Evolutionary conservation across 2,113 vertebrate species (phyloP).

Genomic region (Perca schrenkii): DNA sequence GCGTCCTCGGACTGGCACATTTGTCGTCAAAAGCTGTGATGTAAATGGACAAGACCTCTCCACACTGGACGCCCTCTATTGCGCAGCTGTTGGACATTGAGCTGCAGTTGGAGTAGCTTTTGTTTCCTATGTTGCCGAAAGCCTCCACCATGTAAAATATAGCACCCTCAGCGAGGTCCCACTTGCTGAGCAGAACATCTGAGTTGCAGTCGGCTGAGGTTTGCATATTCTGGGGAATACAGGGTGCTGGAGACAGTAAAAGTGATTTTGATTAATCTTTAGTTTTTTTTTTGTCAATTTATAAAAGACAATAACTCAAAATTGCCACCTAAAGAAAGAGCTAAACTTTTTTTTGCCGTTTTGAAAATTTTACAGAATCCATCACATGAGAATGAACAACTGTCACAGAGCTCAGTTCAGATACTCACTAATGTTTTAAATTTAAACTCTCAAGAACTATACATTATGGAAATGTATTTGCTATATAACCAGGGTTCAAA

Average conservation of each 20-base stretch:
- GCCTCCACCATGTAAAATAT: conserved; percentile 78
- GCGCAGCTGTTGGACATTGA: conserved; percentile 80
- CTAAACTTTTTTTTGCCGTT: background rate
- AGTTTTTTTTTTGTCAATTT: background rate
- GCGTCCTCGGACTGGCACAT: conserved; percentile 73
- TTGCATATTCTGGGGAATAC: conserved; percentile 78
- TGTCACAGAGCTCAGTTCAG: background rate
- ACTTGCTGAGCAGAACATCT: conserved; percentile 74
- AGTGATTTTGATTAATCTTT: background rate
- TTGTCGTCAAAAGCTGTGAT: conserved; percentile 81
- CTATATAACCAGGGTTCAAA: background rate
- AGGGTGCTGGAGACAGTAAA: conserved; percentile 80
- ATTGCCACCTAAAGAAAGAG: background rate
- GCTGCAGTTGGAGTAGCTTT: conserved; percentile 80
- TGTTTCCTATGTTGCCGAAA: conserved; percentile 71
- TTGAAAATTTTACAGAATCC: background rate
- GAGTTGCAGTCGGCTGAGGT: conserved; percentile 70
- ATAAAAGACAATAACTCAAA: background rate
- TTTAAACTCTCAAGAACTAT: background rate
- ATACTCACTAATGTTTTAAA: background rate
- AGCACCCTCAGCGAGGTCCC: conserved; percentile 81
- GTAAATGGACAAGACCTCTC: conserved; percentile 78
- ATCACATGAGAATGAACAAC: background rate
- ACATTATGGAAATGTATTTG: background rate
- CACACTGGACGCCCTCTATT: conserved; percentile 78